Conservation (phyloP, 2,888 invertebrate genomes). For the Xanthia togata region DNA sequence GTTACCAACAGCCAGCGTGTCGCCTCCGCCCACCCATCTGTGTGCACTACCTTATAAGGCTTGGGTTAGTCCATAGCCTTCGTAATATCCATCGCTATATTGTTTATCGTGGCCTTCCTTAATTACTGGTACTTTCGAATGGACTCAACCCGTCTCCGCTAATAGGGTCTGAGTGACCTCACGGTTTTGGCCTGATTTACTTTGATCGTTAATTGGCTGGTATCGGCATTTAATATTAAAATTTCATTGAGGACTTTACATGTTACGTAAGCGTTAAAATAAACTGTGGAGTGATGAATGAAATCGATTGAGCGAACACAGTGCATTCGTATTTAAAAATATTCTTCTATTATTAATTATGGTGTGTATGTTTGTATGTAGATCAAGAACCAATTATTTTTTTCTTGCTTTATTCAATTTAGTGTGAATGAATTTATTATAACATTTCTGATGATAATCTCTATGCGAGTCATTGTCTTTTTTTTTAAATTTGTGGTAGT, state of each 20-base stretch:
- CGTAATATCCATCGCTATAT: conserved; percentile 70
- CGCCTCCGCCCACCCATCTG: conserved; percentile 72
- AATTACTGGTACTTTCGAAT: conserved; percentile 80
- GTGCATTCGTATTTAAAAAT: conserved; percentile 6
- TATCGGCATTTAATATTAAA: conserved; percentile 64
- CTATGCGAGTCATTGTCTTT: conserved; percentile 28
- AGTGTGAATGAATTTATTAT: conserved; percentile 1
- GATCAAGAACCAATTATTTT: no score
- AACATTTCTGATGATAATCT: conserved; percentile 11
- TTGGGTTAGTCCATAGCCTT: conserved; percentile 70
- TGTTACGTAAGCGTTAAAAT: conserved; percentile 61
- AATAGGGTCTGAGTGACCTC: conserved; percentile 77
- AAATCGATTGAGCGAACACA: conserved; percentile 21
- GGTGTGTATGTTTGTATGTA: conserved; percentile 1
- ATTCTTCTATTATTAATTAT: conserved; percentile 9
- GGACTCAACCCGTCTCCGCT: conserved; percentile 74
- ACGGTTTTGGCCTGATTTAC: conserved; percentile 78
- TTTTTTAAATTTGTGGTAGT: neutral
- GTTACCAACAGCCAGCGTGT: conserved; percentile 72
- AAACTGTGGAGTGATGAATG: conserved; percentile 51
- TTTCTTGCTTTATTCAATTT: neutral
- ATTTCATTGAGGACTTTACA: conserved; percentile 67
- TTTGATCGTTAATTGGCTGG: conserved; percentile 77
- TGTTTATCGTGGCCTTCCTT: conserved; percentile 76
- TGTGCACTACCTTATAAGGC: conserved; percentile 69